phyloP scores from a whole-genome alignment of 2,888 invertebrate species.

The Rhamnusium bicolor region DNA sequence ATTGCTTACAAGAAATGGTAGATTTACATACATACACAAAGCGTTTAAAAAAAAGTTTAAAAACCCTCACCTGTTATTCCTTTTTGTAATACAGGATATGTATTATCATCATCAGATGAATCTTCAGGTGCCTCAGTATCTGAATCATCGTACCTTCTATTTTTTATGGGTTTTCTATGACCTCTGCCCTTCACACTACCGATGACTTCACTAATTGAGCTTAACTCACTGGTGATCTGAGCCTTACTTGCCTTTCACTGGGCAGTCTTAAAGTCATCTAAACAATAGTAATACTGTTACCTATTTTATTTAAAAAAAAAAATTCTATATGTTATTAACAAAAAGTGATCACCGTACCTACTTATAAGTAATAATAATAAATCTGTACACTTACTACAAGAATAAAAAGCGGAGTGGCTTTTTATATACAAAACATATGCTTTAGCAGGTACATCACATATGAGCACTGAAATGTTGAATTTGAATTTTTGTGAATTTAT shows the following conservation, averaged over 20 bases:
- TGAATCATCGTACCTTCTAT: not conserved
- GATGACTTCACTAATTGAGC: not conserved
- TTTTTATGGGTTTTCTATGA: not conserved
- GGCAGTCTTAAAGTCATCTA: not conserved
- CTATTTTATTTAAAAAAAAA: not conserved
- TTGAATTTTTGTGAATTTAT: conserved; percentile 10
- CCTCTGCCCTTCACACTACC: not conserved
- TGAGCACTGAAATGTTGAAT: conserved; percentile 26
- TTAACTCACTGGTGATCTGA: not conserved
- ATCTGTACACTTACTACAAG: conserved; percentile 34
- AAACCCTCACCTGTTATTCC: not conserved
- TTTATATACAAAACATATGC: conserved; percentile 38
- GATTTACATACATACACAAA: too few species aligned
- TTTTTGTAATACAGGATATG: not conserved
- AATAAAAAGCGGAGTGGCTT: conserved; percentile 36
- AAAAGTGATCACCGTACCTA: too few species aligned
- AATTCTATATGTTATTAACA: too few species aligned
- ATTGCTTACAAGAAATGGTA: too few species aligned
- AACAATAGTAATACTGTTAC: not conserved
- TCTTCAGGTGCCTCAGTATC: not conserved
- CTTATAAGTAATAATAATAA: too few species aligned
- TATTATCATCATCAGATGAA: not conserved
- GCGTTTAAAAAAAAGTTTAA: not conserved
- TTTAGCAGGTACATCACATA: conserved; percentile 46
- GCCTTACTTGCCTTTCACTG: not conserved